A percentile compares a stretch with the other conserved stretches of the same genome.
phyloP scores from a whole-genome alignment of 2,113 vertebrate species.

The Prunella himalayana region DNA sequence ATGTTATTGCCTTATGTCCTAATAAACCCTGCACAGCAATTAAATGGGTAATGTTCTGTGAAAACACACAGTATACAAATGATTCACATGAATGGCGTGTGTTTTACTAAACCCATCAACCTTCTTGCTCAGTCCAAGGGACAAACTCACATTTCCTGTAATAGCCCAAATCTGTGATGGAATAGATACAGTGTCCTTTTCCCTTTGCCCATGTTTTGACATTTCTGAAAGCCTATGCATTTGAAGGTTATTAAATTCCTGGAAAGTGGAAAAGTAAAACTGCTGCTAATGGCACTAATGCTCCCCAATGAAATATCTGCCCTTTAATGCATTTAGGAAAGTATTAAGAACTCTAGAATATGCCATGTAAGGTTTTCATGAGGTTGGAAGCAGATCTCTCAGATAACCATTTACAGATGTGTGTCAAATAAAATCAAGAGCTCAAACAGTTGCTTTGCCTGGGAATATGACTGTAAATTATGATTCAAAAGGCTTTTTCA shows the following conservation, averaged over 20 bases:
- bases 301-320: not conserved
- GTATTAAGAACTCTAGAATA: not conserved
- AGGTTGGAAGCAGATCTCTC: not conserved
- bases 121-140: not conserved
- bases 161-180: not conserved
- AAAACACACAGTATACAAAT: constrained; percentile 11
- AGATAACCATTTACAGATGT: not conserved
- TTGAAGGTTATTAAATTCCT: not conserved
- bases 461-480: not conserved
- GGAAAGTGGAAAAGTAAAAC: not conserved
- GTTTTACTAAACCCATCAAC: not conserved
- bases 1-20: not conserved
- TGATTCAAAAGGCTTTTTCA: not conserved
- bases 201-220: not conserved
- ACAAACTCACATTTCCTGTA: not conserved
- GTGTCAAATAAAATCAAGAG: not conserved
- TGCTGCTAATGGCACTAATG: not conserved
- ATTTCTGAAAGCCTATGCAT: not conserved
- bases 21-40: constrained; percentile 4
- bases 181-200: not conserved
- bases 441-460: not conserved
- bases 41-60: constrained; percentile 22
- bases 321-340: not conserved
- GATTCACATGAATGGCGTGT: not conserved
- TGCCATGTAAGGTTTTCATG: not conserved